Percentiles rank a stretch among this genome's conserved stretches.
Conservation (phyloP, 2,888 invertebrate genomes). For the Pristionchus maxplancki region DNA sequence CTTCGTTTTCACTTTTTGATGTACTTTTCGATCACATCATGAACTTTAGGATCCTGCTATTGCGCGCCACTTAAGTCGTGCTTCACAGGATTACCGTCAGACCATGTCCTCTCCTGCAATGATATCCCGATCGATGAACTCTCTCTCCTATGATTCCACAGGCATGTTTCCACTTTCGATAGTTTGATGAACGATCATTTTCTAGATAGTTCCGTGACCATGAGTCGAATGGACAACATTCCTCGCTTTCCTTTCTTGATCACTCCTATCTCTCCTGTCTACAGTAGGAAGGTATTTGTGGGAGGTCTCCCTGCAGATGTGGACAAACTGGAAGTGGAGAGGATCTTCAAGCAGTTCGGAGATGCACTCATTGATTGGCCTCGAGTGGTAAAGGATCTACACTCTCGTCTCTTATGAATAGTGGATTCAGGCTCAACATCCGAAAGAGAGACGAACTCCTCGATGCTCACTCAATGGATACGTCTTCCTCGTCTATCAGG, state of each 20-base stretch:
- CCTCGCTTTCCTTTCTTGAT: background rate
- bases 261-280: background rate
- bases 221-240: background rate
- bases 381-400: slow-evolving; percentile 82
- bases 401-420: background rate
- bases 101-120: slow-evolving; percentile 4
- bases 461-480: slow-evolving; percentile 77
- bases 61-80: background rate
- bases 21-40: background rate
- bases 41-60: background rate
- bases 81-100: slow-evolving; percentile 12
- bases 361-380: slow-evolving; percentile 99
- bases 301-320: slow-evolving; percentile 50
- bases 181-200: background rate
- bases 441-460: slow-evolving; percentile 48
- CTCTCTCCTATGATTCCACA: slow-evolving; percentile 1
- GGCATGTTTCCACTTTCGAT: background rate
- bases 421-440: slow-evolving; percentile 46
- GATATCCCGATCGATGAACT: background rate
- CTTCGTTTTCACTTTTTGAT: background rate
- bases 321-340: slow-evolving; percentile 91
- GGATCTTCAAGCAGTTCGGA: slow-evolving; percentile 96
- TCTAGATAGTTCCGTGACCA: slow-evolving; percentile 13
- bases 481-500: slow-evolving; percentile 83
- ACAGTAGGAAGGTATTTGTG: slow-evolving; percentile 48